Evolutionary conservation across 2,113 vertebrate species (phyloP).

Genomic region (Solea senegalensis): DNA sequence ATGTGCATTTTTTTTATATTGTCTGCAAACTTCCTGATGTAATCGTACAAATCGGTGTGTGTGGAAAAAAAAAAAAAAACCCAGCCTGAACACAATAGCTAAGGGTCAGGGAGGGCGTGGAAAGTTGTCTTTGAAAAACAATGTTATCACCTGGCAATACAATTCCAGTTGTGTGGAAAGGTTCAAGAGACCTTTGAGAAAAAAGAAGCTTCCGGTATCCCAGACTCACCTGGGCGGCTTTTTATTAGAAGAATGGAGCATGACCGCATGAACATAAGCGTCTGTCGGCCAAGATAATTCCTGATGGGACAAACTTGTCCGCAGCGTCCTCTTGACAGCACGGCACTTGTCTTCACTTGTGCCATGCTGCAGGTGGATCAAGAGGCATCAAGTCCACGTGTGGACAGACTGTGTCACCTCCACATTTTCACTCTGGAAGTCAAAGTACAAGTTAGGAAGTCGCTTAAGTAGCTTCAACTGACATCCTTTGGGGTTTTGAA

Average conservation of each 20-base stretch:
- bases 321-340: neutral
- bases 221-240: slow-evolving; percentile 39
- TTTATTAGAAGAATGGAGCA: slow-evolving; percentile 1
- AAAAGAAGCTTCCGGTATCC: slow-evolving; percentile 14
- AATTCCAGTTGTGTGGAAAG: slow-evolving; percentile 38
- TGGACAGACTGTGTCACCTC: neutral
- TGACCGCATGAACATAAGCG: neutral
- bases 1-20: slow-evolving; percentile 36
- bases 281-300: neutral
- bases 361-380: slow-evolving; percentile 2
- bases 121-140: slow-evolving; percentile 45
- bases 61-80: slow-evolving; percentile 18
- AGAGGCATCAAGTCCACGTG: neutral
- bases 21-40: slow-evolving; percentile 45
- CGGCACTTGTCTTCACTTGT: neutral
- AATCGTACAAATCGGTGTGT: slow-evolving; percentile 52
- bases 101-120: slow-evolving; percentile 25
- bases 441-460: neutral
- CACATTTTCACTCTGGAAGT: neutral
- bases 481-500: too few relatives aligned
- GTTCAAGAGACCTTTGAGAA: slow-evolving; percentile 24
- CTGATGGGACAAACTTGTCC: neutral
- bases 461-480: too few relatives aligned
- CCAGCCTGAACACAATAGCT: slow-evolving; percentile 59
- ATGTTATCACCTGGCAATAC: slow-evolving; percentile 62